Percentiles rank a stretch among this genome's conserved stretches.
Conservation (phyloP, 2,113 vertebrate genomes). For the Pardalotus punctatus region DNA sequence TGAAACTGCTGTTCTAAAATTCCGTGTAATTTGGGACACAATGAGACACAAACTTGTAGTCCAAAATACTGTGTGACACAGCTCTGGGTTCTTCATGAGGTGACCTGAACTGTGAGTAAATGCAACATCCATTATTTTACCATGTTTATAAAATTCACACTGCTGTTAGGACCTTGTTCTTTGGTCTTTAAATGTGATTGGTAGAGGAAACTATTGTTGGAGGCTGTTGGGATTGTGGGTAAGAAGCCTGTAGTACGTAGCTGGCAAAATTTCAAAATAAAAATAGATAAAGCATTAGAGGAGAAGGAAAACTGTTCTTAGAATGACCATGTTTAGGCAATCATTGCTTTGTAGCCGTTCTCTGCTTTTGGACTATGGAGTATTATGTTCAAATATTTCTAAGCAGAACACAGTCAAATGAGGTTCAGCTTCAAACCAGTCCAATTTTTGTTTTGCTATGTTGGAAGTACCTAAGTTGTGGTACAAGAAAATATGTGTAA, state of each 20-base stretch:
- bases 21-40: background rate
- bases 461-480: background rate
- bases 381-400: background rate
- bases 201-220: background rate
- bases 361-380: background rate
- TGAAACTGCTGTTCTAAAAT: background rate
- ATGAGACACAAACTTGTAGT: background rate
- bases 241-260: background rate
- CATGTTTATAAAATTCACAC: background rate
- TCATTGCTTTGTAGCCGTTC: background rate
- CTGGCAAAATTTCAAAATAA: conserved; percentile 7
- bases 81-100: background rate
- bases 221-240: background rate
- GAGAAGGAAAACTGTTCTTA: conserved; percentile 32
- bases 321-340: conserved; percentile 35
- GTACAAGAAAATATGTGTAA: background rate
- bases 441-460: background rate
- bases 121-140: background rate
- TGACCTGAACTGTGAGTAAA: background rate
- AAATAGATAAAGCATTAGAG: conserved; percentile 53
- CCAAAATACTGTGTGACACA: background rate
- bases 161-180: background rate
- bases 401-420: background rate
- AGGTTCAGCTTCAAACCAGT: background rate
- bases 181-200: background rate